Evolutionary conservation across 2,888 invertebrate genomes (phyloP), one percentile per base, ranked within the genome.

Genomic region (Escarpia spicata): DNA sequence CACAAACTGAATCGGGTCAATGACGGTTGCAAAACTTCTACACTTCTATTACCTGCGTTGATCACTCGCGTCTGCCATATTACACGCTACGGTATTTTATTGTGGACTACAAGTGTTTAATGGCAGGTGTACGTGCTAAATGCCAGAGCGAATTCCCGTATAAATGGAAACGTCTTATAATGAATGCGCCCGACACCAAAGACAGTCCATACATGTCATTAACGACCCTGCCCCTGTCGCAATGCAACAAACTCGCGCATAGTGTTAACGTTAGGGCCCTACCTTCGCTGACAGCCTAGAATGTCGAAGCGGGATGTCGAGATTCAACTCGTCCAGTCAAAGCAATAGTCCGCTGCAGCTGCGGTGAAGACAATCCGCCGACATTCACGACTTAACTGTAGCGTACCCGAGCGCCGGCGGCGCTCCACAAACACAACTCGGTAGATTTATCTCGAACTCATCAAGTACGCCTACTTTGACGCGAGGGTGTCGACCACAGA

Each of bases 401-500:
- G 26, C 75, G 26, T 75, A 75, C 19, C 26, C 26, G 60, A 26
- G 75, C 6, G 26, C 75, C 26, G 6, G 75, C 26, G 19, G 52
- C 52, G 52, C 52, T 52, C 52, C 15, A 12, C 75, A 75, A 75
- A n/a, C 75, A 75, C 75, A 75, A 75, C 75, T 19, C 75, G 75
- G 75, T n/a, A 75, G 75, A 75, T 75, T 75, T 75, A 75, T 75
- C 75, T 75, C 75, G 75, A 15, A 75, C 75, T 26, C 75, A 75
- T 75, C 75, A 75, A 75, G 75, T n/a, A 75, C 75, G 75, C 75
- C 75, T 75, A 75, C 75, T 75, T 75, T 75, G 75, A 75, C 75
- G 75, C 75, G 75, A 75, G 75, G 75, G 75, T 75, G 75, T 52
- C 52, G 52, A 75, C 75, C 19, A 75, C 75, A 75, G 75, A 26